A percentile compares a stretch with the other conserved stretches of the same genome.
phyloP scores from a whole-genome alignment of 2,888 invertebrate species.

The Cordilura impudica region DNA sequence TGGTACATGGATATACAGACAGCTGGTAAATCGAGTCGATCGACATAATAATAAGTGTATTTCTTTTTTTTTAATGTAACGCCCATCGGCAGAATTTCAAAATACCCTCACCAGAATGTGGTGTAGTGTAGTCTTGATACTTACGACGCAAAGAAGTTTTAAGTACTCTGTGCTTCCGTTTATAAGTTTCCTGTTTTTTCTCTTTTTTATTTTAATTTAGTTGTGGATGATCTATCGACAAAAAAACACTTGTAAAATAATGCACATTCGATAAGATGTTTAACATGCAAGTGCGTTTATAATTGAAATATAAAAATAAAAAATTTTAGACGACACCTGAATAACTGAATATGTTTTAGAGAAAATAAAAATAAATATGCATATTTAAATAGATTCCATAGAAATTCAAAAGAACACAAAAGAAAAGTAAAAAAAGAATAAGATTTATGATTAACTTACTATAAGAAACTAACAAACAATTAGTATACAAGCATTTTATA shows the following conservation, averaged over 20 bases:
- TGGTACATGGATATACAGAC: too few species aligned
- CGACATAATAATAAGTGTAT: too few species aligned
- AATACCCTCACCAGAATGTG: too few species aligned
- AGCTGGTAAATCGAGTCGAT: too few species aligned
- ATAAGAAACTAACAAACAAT: too few species aligned
- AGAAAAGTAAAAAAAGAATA: background rate
- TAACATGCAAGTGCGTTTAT: background rate
- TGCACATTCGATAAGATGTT: background rate
- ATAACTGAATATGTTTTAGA: background rate
- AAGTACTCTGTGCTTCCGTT: too few species aligned
- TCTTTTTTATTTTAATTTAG: too few species aligned
- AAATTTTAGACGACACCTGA: slow-evolving; percentile 12
- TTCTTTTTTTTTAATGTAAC: too few species aligned
- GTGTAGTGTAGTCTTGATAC: too few species aligned
- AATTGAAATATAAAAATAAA: background rate
- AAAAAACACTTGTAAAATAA: background rate
- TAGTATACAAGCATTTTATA: too few species aligned
- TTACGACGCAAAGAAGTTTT: background rate
- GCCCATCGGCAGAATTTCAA: too few species aligned
- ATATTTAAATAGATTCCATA: background rate
- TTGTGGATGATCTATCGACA: background rate
- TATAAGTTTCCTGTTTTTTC: too few species aligned
- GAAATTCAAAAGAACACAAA: background rate
- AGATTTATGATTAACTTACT: background rate
- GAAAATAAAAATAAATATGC: background rate